A percentile compares a stretch with the other conserved stretches of the same genome.
Evolutionary conservation across 2,113 vertebrate species (phyloP).

Genomic region (Pimephales promelas): DNA sequence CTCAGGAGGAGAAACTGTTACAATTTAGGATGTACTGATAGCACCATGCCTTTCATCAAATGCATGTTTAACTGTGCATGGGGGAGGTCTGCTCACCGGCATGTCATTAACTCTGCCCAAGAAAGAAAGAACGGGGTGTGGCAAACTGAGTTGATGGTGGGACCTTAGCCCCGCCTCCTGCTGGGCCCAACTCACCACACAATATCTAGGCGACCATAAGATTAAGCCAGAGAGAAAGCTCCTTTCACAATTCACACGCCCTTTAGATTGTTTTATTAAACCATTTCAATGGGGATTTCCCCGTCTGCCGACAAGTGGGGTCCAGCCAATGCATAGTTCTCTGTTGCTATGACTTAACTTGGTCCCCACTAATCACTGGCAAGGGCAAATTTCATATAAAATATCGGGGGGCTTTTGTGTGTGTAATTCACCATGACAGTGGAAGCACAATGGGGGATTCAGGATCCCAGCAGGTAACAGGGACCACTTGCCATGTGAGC

Average conservation of each 20-base stretch:
- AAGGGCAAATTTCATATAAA: constrained; percentile 99
- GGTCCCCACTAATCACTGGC: constrained; percentile 96
- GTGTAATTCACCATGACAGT: constrained; percentile 93
- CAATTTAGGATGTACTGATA: constrained; percentile 86
- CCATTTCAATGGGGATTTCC: constrained; percentile 96
- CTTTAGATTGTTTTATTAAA: constrained; percentile 97
- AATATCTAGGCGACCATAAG: constrained; percentile 97
- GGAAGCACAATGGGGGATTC: constrained; percentile 93
- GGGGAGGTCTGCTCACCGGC: constrained; percentile 83
- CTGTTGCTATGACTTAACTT: constrained; percentile 99
- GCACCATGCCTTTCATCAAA: constrained; percentile 81
- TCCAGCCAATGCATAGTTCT: constrained; percentile 93
- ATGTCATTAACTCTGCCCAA: constrained; percentile 93
- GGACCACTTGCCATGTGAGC: constrained; percentile 85
- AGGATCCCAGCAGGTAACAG: constrained; percentile 94
- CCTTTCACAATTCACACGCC: constrained; percentile 99
- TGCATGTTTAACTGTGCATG: constrained; percentile 85
- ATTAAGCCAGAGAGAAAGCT: constrained; percentile 97
- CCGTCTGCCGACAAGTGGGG: constrained; percentile 87
- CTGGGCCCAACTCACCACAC: constrained; percentile 87
- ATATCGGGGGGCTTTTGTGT: constrained; percentile 92
- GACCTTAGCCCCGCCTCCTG: constrained; percentile 87
- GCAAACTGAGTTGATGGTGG: constrained; percentile 88
- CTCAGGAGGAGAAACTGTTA: constrained; percentile 91
- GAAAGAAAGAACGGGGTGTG: constrained; percentile 85